Percentiles rank a stretch among this genome's conserved stretches.
Evolutionary conservation across 1,140 invertebrate genomes (phyloP).

Genomic region (Teleogryllus occipitalis): DNA sequence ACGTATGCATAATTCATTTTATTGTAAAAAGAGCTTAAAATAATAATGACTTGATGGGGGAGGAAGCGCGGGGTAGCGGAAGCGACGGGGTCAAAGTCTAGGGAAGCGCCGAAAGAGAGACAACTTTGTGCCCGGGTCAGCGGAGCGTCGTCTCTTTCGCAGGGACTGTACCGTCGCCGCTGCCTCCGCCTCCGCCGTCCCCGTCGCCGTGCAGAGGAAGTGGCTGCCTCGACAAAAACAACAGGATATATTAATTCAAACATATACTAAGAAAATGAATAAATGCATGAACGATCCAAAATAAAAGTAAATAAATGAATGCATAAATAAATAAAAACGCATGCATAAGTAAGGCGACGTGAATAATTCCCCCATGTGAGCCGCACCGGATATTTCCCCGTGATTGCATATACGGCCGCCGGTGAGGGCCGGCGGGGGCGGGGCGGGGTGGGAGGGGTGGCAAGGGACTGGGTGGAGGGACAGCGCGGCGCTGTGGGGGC

Average conservation of each 20-base stretch:
- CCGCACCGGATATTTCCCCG: conserved; percentile 41
- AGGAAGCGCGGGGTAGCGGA: neutral
- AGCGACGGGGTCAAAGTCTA: neutral
- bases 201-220: neutral
- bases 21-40: neutral
- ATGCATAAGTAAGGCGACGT: conserved; percentile 3
- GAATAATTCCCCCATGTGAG: conserved; percentile 3
- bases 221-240: neutral
- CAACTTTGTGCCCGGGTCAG: neutral
- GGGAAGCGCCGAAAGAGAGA: neutral
- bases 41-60: neutral
- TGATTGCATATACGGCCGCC: conserved; percentile 34
- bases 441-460: neutral
- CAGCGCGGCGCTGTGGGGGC: no score
- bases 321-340: conserved; percentile 5
- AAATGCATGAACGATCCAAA: conserved; percentile 4
- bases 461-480: neutral
- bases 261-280: conserved; percentile 6
- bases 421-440: neutral
- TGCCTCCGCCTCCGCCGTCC: neutral
- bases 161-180: no score
- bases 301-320: conserved; percentile 2
- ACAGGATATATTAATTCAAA: conserved; percentile 6
- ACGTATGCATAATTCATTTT: neutral
- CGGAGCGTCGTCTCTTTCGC: no score